Conservation (phyloP, 2,888 invertebrate genomes). For the Ptilodon capucinus region DNA sequence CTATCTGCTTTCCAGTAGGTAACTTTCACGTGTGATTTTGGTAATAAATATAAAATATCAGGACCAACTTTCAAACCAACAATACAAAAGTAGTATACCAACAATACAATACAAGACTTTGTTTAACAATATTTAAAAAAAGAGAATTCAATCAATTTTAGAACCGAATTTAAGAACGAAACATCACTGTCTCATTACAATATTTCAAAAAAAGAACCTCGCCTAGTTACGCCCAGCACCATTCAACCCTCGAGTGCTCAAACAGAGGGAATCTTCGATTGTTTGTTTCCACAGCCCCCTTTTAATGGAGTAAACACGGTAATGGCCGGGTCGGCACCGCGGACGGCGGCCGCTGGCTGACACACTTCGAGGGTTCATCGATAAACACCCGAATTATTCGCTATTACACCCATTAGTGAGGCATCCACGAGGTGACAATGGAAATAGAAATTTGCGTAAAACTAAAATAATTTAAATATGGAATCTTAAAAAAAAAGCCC, state of each 20-base stretch:
- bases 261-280: conserved; percentile 53
- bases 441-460: too few species aligned
- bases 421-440: background rate
- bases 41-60: too few species aligned
- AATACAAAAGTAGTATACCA: too few species aligned
- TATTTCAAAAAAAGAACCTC: background rate
- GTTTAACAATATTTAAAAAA: too few species aligned
- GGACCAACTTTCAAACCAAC: too few species aligned
- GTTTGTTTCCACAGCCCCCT: conserved; percentile 68
- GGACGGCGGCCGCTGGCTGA: conserved; percentile 25
- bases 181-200: background rate
- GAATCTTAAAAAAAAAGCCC: background rate
- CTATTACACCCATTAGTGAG: background rate
- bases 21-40: too few species aligned
- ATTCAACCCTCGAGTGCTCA: conserved; percentile 47
- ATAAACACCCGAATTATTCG: conserved; percentile 26
- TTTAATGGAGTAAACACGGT: conserved; percentile 73
- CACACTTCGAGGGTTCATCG: conserved; percentile 30
- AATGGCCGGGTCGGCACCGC: conserved; percentile 44
- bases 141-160: too few species aligned
- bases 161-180: too few species aligned
- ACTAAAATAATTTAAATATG: background rate
- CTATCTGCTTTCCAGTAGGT: too few species aligned
- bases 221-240: conserved; percentile 1
- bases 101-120: too few species aligned